Conservation (phyloP, 2,797 vertebrate genomes). For the Luscinia megarhynchos region DNA sequence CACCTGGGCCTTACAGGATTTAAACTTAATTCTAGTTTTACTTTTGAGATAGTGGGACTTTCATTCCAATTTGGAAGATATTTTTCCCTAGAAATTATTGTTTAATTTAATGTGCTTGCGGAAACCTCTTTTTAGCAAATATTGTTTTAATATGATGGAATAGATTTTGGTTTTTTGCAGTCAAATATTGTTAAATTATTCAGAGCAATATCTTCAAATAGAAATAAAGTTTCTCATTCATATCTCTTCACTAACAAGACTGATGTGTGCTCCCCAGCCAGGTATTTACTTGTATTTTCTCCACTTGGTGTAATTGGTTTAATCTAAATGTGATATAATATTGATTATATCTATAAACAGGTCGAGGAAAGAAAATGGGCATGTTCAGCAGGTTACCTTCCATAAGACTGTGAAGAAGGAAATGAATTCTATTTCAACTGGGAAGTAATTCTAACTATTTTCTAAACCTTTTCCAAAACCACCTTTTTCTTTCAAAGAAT, state of each 20-base stretch:
- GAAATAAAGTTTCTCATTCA: neutral
- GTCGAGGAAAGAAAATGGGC: neutral
- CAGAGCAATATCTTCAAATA: neutral
- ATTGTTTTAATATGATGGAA: neutral
- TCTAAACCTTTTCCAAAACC: accelerated
- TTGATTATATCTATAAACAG: neutral
- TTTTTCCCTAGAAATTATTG: neutral
- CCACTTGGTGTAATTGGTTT: neutral
- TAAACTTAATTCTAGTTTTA: neutral
- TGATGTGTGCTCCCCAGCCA: neutral
- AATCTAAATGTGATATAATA: neutral
- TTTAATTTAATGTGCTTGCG: neutral
- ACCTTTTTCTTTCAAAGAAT: neutral
- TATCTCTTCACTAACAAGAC: too few relatives aligned
- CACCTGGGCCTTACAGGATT: neutral
- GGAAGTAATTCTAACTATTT: neutral
- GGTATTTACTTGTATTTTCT: neutral
- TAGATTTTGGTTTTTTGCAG: neutral
- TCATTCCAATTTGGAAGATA: neutral
- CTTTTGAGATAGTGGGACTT: neutral
- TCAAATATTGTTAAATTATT: neutral
- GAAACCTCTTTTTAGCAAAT: neutral
- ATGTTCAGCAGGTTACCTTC: neutral
- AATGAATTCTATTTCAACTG: neutral
- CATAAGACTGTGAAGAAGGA: neutral